Evolutionary conservation across 2,888 invertebrate species (phyloP), one percentile per base, ranked within the genome.

Genomic region (Neocrepidodera transversa): DNA sequence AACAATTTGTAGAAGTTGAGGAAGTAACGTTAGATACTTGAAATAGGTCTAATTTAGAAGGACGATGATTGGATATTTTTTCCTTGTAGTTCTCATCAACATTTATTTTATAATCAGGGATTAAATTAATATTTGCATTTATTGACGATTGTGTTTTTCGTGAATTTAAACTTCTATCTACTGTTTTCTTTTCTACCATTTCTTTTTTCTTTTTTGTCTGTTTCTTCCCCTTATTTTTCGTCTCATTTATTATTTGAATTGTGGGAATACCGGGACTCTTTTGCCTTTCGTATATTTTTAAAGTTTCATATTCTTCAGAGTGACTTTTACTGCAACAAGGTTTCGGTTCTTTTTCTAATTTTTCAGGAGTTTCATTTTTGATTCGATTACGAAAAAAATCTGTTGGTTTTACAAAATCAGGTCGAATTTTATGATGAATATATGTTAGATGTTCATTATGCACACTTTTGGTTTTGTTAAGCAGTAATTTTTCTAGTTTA

Each of bases 371-470:
- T 51, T 72, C 71, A 17, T 68, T 65, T 40, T 64, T 60, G 28
- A 71, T 70, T 10, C 64, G 11, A 0, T 68, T 67, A 45, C 28
- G 59, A 47, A n/a, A 38, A 7, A 10, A 49, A 26, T 52, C 52
- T 30, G 30, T 58, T 38, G 14, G 50, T 32, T 32, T 42, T 20
- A 20, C 16, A 42, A 26, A 13, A 35, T 45, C 28, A 1, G 32
- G 10, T 7, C 32, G 32, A n/a, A 26, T 18, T 13, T 62, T 59
- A 47, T 65, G 68, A 42, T 66, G 58, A 38, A 68, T 68, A 47
- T 71, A 74, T 56, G 72, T 74, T 28, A 76, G 55, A 38, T 72
- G 71, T 47, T 67, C 68, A 55, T 77, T 77, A 4, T 73, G 72
- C 49, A 78, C 76, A 45, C 69, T 72, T 61, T 70, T 72, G 4